A percentile compares a stretch with the other conserved stretches of the same genome.
These are phyloP conservation scores for Sipha flava DNA, from an alignment of 1,140 invertebrate species.

Conservation along the genomic window DNA sequence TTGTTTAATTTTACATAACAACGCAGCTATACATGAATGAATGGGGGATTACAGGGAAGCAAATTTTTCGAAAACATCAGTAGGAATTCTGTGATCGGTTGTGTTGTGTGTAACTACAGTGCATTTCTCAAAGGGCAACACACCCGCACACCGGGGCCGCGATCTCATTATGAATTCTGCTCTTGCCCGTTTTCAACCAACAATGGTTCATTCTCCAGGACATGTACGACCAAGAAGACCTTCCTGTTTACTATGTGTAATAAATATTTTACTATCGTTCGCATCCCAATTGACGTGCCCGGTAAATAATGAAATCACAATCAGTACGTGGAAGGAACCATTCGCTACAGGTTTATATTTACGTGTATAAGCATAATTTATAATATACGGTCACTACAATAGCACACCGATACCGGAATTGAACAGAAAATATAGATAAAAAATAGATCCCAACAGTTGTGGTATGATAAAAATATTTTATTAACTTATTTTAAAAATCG, in stretches of 20 bases:
- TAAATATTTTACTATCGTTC: slow-evolving; percentile 25
- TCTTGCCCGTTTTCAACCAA: slow-evolving; percentile 24
- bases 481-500: background rate
- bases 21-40: background rate
- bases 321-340: background rate
- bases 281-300: slow-evolving; percentile 17
- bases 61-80: background rate
- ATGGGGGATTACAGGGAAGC: background rate
- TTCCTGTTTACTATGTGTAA: slow-evolving; percentile 18
- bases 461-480: background rate
- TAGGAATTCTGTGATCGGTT: background rate
- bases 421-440: background rate
- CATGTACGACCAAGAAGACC: slow-evolving; percentile 14
- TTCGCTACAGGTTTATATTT: background rate
- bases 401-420: background rate
- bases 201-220: slow-evolving; percentile 25
- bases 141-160: background rate
- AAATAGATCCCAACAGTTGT: background rate
- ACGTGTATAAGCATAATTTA: background rate
- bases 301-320: background rate
- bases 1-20: background rate
- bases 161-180: slow-evolving; percentile 30
- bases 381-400: background rate
- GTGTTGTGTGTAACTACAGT: background rate
- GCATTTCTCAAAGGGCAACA: slow-evolving; percentile 31